A percentile compares a stretch with the other conserved stretches of the same genome.
These are phyloP conservation scores for Tetramorium parvispinum DNA, from an alignment of 1,140 invertebrate genomes.

Conservation along the genomic window DNA sequence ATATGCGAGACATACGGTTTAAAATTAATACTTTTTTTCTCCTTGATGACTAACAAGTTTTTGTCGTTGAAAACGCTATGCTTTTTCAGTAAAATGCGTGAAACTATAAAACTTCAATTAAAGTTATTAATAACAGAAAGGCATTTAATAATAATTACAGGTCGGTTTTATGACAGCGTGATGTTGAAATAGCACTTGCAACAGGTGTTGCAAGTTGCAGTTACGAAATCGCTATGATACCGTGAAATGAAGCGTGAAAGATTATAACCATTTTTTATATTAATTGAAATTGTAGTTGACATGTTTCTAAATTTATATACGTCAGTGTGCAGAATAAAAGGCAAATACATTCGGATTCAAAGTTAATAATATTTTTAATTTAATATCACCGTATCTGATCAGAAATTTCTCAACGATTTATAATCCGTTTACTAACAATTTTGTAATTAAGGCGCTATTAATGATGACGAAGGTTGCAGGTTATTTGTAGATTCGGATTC, in stretches of 20 bases:
- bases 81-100: background rate
- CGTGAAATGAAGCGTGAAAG: background rate
- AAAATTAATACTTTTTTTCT: background rate
- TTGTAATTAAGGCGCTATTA: conserved; percentile 36
- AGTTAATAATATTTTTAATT: conserved; percentile 6
- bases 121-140: conserved; percentile 15
- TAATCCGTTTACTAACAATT: background rate
- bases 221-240: conserved; percentile 11
- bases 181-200: conserved; percentile 14
- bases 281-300: background rate
- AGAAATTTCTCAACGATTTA: background rate
- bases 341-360: background rate
- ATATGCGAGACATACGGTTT: background rate
- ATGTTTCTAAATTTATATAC: background rate
- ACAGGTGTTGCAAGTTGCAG: conserved; percentile 41
- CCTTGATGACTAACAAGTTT: background rate
- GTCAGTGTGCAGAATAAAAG: background rate
- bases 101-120: background rate
- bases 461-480: conserved; percentile 42
- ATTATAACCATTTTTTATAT: background rate
- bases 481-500: conserved; percentile 27
- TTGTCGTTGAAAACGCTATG: background rate
- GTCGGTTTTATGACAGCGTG: background rate
- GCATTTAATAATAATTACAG: background rate
- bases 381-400: background rate